Evolutionary conservation across 2,113 vertebrate species (phyloP), one percentile per base, ranked within the genome.

Genomic region (Anser brachyrhynchus): DNA sequence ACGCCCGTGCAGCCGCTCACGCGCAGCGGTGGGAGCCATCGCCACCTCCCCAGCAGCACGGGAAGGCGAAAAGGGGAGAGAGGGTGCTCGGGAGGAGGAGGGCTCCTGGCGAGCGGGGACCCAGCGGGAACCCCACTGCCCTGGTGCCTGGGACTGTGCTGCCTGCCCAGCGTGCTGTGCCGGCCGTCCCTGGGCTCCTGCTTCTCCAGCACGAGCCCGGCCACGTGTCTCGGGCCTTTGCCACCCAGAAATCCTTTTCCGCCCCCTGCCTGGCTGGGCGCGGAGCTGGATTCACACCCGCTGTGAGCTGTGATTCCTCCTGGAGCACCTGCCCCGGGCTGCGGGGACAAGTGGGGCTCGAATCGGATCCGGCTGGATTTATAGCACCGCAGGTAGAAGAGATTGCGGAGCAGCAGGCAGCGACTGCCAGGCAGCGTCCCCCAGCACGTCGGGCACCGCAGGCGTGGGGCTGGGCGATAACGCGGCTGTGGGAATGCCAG

Each of bases 41-140:
- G 22, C 49, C 37, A 39, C 4, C 44, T 26, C 22, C 58, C 37
- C 28, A 52, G 15, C 25, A 33, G 41, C 0, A 0, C 0, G 2
- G 49, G 51, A 52, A 52, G 51, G 51, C 23, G 4, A 52, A 52
- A 52, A 51, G 22, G 51, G 51, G 23, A 26, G 13, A 25, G 51
- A 26, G 51, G 23, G 22, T 26, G 51, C 51, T 52, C 13, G 22
- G 51, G 51, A 25, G 44, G 44, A 44, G 44, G 44, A 44, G 44
- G 44, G 44, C 51, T 52, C 23, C 23, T 52, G 51, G 51, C 25
- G 22, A 52, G 51, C 4, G 51, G 51, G 51, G 51, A 52, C 51
- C 6, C 51, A 25, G 51, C 51, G 12, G 51, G 51, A 52, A 52
- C 51, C 51, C 51, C 22, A 6, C 49, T 51, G 51, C 51, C 51